Evolutionary conservation across 2,113 vertebrate species (phyloP).

Genomic region (Tetraodon nigroviridis): DNA sequence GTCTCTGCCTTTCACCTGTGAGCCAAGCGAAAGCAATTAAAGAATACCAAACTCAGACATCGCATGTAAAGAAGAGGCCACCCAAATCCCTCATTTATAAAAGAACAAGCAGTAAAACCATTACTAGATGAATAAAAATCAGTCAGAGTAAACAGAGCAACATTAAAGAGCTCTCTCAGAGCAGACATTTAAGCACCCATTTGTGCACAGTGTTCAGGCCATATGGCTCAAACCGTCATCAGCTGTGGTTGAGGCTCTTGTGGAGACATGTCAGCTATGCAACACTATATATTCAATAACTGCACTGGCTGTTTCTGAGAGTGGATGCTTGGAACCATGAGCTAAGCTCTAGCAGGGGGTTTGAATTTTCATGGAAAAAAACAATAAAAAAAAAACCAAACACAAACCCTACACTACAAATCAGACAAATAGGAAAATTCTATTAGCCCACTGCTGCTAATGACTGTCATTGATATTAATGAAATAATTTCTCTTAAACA

Average conservation of each 20-base stretch:
- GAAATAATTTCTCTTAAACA: too few relatives aligned
- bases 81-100: constrained; percentile 47
- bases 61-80: constrained; percentile 44
- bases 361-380: constrained; percentile 54
- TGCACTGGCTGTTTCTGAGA: constrained; percentile 21
- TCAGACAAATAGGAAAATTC: too few relatives aligned
- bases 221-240: constrained; percentile 5
- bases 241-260: constrained; percentile 6
- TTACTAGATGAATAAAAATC: constrained; percentile 50
- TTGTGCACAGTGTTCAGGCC: constrained; percentile 10
- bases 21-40: constrained; percentile 58
- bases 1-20: constrained; percentile 64
- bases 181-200: constrained; percentile 3
- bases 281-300: constrained; percentile 17
- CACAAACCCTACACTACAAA: too few relatives aligned
- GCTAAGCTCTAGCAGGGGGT: constrained; percentile 63
- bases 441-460: too few relatives aligned
- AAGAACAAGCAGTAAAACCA: constrained; percentile 47
- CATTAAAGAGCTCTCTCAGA: constrained; percentile 13
- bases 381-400: constrained; percentile 60
- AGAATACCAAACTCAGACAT: constrained; percentile 55
- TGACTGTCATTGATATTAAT: too few relatives aligned
- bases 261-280: constrained; percentile 9
- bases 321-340: constrained; percentile 42
- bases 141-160: constrained; percentile 32